A percentile compares a stretch with the other conserved stretches of the same genome.
Evolutionary conservation across 2,113 vertebrate genomes (phyloP).

Genomic region (Pionites leucogaster): DNA sequence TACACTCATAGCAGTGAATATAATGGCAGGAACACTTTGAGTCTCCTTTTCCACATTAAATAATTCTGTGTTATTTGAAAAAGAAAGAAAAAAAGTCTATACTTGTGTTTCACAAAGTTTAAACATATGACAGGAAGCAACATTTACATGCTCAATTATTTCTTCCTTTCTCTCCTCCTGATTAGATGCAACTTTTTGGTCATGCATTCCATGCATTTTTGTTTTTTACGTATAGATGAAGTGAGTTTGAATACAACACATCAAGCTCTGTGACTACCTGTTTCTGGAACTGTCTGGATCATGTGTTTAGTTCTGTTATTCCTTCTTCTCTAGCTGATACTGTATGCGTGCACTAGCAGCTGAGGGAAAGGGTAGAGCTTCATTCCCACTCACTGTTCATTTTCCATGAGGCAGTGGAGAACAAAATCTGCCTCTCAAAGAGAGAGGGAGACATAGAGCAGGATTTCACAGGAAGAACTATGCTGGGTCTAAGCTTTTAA

Average conservation of each 20-base stretch:
- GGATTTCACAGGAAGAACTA: neutral
- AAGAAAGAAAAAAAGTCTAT: neutral
- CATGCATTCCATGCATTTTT: neutral
- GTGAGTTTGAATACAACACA: neutral
- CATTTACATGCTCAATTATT: neutral
- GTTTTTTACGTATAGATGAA: neutral
- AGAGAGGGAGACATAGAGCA: neutral
- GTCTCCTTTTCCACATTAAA: neutral
- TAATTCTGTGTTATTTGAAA: neutral
- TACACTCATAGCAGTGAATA: neutral
- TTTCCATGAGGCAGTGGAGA: neutral
- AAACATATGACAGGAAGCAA: neutral
- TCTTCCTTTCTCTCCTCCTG: neutral
- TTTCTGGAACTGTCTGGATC: neutral
- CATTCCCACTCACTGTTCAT: neutral
- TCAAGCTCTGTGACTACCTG: neutral
- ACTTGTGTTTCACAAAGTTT: neutral
- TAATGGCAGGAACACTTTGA: neutral
- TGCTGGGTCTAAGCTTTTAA: neutral
- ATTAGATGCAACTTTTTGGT: neutral
- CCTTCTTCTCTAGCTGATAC: neutral
- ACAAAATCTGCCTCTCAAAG: neutral
- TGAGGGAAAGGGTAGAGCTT: neutral
- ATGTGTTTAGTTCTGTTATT: neutral
- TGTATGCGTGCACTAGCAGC: neutral